These are phyloP conservation scores for Elgaria multicarinata DNA, from an alignment of 2,113 vertebrate species.

Conservation along the genomic window DNA sequence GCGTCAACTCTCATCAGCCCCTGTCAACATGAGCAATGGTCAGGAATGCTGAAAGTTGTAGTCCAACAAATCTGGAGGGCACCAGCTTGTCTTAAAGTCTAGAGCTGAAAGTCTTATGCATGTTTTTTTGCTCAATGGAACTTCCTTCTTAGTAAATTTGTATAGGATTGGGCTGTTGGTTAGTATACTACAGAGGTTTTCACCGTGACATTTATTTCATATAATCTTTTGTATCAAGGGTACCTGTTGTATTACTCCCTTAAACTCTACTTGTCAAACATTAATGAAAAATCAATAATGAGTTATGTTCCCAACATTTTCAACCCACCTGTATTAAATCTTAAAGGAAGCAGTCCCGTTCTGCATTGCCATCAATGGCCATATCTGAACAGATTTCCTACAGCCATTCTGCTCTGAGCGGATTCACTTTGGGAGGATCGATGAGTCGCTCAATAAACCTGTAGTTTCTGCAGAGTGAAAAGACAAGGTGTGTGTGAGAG, in stretches of 20 bases:
- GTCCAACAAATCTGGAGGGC: too few relatives aligned
- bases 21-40: too few relatives aligned
- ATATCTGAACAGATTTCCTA: background rate
- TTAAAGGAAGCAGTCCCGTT: conserved; percentile 19
- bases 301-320: conserved; percentile 41
- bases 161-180: background rate
- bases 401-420: conserved; percentile 5
- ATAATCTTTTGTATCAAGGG: conserved; percentile 26
- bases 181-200: background rate
- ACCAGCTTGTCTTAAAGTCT: background rate
- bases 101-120: background rate
- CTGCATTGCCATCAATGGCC: background rate
- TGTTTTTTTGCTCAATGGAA: background rate
- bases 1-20: background rate
- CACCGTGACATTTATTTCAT: conserved; percentile 53
- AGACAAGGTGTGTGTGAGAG: conserved; percentile 48
- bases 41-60: too few relatives aligned
- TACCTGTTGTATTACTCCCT: conserved; percentile 44
- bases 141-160: background rate
- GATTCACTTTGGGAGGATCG: background rate
- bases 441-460: conserved; percentile 42
- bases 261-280: conserved; percentile 51
- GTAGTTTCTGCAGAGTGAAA: conserved; percentile 71
- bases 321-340: conserved; percentile 72
- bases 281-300: conserved; percentile 61